Percentiles rank a stretch among this genome's conserved stretches.
phyloP scores from a whole-genome alignment of 2,113 vertebrate genomes.

The Anguilla japonica region DNA sequence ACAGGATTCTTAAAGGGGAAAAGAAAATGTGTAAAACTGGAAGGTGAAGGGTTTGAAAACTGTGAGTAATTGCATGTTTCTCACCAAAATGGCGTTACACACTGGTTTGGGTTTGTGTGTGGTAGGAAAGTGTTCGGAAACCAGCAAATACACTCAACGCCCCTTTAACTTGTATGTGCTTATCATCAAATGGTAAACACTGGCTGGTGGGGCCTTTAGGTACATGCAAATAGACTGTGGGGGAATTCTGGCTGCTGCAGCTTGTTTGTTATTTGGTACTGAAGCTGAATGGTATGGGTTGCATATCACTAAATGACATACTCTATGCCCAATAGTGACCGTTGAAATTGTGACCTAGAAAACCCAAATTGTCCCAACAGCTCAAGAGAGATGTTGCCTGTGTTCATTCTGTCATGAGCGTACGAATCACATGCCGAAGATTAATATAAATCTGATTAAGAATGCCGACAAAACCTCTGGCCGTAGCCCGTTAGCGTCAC shows the following conservation, averaged over 20 bases:
- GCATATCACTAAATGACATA: not conserved
- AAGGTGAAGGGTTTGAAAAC: constrained; percentile 44
- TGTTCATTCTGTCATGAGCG: constrained; percentile 7
- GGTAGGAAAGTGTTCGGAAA: constrained; percentile 41
- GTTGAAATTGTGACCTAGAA: not conserved
- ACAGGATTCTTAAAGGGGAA: constrained; percentile 38
- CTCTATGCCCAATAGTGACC: not conserved
- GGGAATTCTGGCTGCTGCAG: constrained; percentile 10
- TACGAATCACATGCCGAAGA: constrained; percentile 3
- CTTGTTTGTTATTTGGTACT: not conserved
- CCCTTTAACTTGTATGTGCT: constrained; percentile 46
- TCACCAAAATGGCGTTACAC: constrained; percentile 34
- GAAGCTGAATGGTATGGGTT: not conserved
- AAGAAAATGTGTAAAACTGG: constrained; percentile 46
- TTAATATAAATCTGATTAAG: constrained; percentile 13
- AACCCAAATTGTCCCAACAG: not conserved
- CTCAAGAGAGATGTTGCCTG: not conserved
- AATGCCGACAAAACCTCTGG: not conserved
- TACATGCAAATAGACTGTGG: constrained; percentile 36
- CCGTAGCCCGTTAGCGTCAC: not conserved
- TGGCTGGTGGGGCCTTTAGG: constrained; percentile 32
- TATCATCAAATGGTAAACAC: constrained; percentile 52
- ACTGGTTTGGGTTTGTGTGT: constrained; percentile 36
- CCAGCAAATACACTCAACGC: constrained; percentile 45
- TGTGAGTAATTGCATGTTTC: constrained; percentile 56